Evolutionary conservation across 2,888 invertebrate species (phyloP), one percentile per base, ranked within the genome.

Genomic region (Leptarthrus brevirostris): DNA sequence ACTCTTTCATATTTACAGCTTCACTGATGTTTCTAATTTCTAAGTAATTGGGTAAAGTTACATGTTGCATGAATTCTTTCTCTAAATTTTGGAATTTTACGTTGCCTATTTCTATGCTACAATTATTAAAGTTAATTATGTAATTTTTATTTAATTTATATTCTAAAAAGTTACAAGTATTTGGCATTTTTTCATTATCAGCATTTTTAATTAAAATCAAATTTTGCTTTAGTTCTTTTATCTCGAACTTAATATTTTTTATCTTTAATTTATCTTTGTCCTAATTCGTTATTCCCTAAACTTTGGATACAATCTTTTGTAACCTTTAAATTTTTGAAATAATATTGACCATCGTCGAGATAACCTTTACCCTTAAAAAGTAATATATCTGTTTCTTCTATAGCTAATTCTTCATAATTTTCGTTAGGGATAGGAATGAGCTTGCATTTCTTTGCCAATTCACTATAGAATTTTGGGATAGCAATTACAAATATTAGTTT

Each of bases 71-170:
- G 20, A 18, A 20, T 4, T 24, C 22, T 53, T 6, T 8, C 22
- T 53, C 53, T 8, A 24, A 4, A 53, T 53, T 53, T 53, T 53
- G 53, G 20, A 53, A 53, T n/a, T 53, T 53, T n/a, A 24, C 22
- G 16, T 53, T 20, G n/a, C 53, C 53, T 53, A 53, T 20, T 20
- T 53, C 20, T 22, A 53, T 53, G 12, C 20, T 22, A 53, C 53
- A 53, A 24, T 53, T 53, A 20, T 53, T 53, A 20, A 20, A 53
- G 20, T 6, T 53, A 24, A 53, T 24, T 22, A 20, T n/a, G 20
- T 22, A 53, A 20, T 53, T 53, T 16, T 20, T 53, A 20, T 16
- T 53, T 18, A 53, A 20, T 20, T 53, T 53, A 24, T 53, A 53
- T 53, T 53, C 53, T 20, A 53, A 2, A 20, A 20, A 8, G 20